These are phyloP conservation scores for Leptarthrus brevirostris DNA, from an alignment of 2,888 invertebrate genomes.

Conservation along the genomic window DNA sequence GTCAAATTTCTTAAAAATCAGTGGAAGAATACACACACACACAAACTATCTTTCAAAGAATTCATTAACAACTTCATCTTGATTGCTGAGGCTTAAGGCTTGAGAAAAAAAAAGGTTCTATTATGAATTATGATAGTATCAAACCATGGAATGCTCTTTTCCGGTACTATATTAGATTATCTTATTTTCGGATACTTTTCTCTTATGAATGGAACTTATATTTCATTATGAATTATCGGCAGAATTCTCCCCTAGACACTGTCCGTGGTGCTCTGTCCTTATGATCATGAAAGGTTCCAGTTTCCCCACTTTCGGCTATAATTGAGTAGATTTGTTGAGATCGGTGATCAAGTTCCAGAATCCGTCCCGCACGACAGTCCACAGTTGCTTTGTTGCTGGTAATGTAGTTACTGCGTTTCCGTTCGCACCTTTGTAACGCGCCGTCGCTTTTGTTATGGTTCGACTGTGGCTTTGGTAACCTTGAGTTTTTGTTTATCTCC, in stretches of 20 bases:
- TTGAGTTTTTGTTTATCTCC: constrained; percentile 18
- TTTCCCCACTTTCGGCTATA: neutral
- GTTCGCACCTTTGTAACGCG: neutral
- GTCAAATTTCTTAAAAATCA: neutral
- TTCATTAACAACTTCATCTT: neutral
- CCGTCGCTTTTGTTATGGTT: neutral
- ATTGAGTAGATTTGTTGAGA: neutral
- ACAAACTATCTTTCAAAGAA: neutral
- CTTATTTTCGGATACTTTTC: too few species aligned
- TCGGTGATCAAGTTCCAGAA: neutral
- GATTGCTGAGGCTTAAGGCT: too few species aligned
- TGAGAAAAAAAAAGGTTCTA: too few species aligned
- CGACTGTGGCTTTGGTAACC: neutral
- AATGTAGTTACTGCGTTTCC: too few species aligned
- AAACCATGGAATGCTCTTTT: neutral
- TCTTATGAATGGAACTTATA: too few species aligned
- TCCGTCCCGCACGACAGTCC: too few species aligned
- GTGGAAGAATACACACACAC: too few species aligned
- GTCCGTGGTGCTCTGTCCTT: too few species aligned
- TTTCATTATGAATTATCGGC: too few species aligned
- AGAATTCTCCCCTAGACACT: neutral
- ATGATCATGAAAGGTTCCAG: neutral
- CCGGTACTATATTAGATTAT: neutral
- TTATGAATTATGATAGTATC: too few species aligned
- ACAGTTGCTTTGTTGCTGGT: neutral